phyloP scores from a whole-genome alignment of 2,888 invertebrate genomes.

The Rhagonycha lutea region DNA sequence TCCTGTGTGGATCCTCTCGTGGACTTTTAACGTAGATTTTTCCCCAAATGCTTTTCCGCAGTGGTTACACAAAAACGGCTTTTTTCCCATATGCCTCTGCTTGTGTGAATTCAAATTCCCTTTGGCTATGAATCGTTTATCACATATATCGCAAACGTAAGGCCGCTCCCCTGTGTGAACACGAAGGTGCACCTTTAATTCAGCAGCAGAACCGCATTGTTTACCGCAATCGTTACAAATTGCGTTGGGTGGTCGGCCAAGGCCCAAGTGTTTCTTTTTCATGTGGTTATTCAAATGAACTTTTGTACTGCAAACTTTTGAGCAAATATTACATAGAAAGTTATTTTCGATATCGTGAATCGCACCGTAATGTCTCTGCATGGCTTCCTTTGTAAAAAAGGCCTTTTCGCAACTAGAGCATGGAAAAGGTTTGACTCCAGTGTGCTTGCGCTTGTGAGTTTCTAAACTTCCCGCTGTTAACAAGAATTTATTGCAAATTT shows the following conservation, averaged over 20 bases:
- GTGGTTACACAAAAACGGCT: slow-evolving; percentile 36
- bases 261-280: slow-evolving; percentile 38
- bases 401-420: slow-evolving; percentile 41
- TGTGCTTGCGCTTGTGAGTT: slow-evolving; percentile 48
- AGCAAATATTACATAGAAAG: slow-evolving; percentile 37
- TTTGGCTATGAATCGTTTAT: slow-evolving; percentile 39
- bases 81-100: slow-evolving; percentile 36
- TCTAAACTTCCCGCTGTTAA: slow-evolving; percentile 37
- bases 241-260: slow-evolving; percentile 34
- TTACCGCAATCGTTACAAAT: slow-evolving; percentile 37
- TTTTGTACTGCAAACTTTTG: slow-evolving; percentile 40
- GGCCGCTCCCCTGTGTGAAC: slow-evolving; percentile 40
- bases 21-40: slow-evolving; percentile 37
- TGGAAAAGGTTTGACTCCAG: slow-evolving; percentile 44
- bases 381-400: slow-evolving; percentile 38
- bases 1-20: slow-evolving; percentile 39
- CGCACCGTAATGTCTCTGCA: slow-evolving; percentile 38
- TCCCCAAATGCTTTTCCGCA: slow-evolving; percentile 40
- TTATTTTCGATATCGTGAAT: slow-evolving; percentile 39
- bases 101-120: slow-evolving; percentile 40
- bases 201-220: slow-evolving; percentile 38
- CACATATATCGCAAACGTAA: slow-evolving; percentile 39
- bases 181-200: slow-evolving; percentile 36
- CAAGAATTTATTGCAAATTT: slow-evolving; percentile 36
- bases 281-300: slow-evolving; percentile 38